Conservation (phyloP, 2,797 vertebrate genomes). For the Limosa lapponica region DNA sequence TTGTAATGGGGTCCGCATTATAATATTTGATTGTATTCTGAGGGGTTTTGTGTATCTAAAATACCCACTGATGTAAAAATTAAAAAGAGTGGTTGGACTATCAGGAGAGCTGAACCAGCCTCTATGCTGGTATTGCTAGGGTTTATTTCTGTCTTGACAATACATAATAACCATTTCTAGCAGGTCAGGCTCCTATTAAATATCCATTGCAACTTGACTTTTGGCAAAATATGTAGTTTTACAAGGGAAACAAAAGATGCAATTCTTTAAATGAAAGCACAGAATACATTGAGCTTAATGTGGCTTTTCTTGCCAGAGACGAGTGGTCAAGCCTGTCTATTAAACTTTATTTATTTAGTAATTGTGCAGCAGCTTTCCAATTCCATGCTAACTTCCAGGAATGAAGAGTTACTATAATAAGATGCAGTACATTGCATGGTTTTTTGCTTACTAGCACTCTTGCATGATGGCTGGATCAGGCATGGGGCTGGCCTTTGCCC, state of each 20-base stretch:
- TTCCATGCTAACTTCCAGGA: slow-evolving; percentile 22
- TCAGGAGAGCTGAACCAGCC: not conserved
- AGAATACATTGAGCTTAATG: not conserved
- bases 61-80: slow-evolving; percentile 35
- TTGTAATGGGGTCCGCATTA: slow-evolving; percentile 50
- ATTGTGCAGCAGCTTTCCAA: slow-evolving; percentile 31
- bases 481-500: not conserved
- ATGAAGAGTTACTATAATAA: slow-evolving; percentile 7
- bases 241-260: slow-evolving; percentile 51
- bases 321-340: slow-evolving; percentile 28
- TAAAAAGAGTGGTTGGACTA: not conserved
- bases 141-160: slow-evolving; percentile 58
- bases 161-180: slow-evolving; percentile 38
- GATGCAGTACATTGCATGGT: not conserved
- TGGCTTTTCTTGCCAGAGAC: slow-evolving; percentile 50
- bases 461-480: not conserved
- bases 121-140: slow-evolving; percentile 11
- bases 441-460: not conserved
- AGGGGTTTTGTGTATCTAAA: slow-evolving; percentile 17
- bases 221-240: slow-evolving; percentile 47
- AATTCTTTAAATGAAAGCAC: slow-evolving; percentile 45
- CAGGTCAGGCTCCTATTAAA: slow-evolving; percentile 53
- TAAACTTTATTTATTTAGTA: slow-evolving; percentile 49
- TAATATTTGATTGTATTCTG: slow-evolving; percentile 59
- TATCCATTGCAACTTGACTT: slow-evolving; percentile 36